Base-by-base conservation (phyloP, 2,888 invertebrate genomes). In the Andrena camellia region DNA sequence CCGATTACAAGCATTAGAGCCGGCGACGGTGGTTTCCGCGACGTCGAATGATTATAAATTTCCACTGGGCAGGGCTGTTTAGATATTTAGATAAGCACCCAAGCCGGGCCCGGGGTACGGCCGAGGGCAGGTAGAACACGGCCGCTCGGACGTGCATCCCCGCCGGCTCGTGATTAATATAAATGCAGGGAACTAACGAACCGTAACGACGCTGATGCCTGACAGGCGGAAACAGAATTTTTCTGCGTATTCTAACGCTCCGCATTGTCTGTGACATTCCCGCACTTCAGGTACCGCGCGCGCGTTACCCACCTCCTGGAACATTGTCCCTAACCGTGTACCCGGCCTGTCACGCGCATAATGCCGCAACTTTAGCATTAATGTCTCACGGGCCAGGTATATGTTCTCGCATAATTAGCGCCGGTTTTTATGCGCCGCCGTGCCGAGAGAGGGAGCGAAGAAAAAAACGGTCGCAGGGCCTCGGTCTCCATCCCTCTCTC, bases 331-430 rank as follows among this genome's bases (percentile, higher is more conserved):
- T 83, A 84, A 85, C 81, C 57, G 88, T 87, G 87, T 86, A 87
- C 88, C 88, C 83, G 85, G 88, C 79, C 90, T 90, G 91, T 92
- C 91, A 92, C 92, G 90, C 90, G 91, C 92, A 92, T 91, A 91
- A 91, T 91, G 89, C 90, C 85, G 84, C 90, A 90, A 92, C 90
- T 91, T 91, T 91, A 90, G 91, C 91, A 92, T 92, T 91, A 90
- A 90, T 90, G 90, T 92, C 86, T 91, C 91, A 85, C 88, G 85
- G 87, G 79, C 91, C 92, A 92, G 92, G 92, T 92, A 92, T 89
- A 86, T 90, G 90, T 91, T 90, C 91, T 92, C 89, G 92, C 91
- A 92, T 92, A 92, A 92, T 92, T 92, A 92, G 90, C 90, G 89
- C 86, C 86, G 86, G 88, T 86, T 91, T 90, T 92, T 92, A 90